A percentile compares a stretch with the other conserved stretches of the same genome.
Conservation (phyloP, 2,888 invertebrate species). For the Macrosiphum euphorbiae region DNA sequence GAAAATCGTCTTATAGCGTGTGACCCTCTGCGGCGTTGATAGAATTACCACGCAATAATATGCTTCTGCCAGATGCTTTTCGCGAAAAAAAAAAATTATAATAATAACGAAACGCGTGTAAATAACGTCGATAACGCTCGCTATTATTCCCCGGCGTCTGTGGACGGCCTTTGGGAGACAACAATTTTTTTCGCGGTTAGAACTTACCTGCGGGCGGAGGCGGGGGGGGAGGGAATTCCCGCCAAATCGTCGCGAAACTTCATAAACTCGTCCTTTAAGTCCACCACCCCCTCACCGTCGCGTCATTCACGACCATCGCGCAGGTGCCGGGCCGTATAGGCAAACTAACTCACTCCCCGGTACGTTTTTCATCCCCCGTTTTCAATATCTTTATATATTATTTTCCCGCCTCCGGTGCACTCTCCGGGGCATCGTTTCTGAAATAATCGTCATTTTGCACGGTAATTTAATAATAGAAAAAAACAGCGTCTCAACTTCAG, state of each 20-base stretch:
- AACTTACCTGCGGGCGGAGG: background rate
- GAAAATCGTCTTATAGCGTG: slow-evolving; percentile 13
- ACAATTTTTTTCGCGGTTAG: background rate
- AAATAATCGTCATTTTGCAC: slow-evolving; percentile 33
- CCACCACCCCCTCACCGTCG: too few relatives aligned
- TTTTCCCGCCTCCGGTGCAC: background rate
- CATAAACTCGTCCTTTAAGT: slow-evolving; percentile 26
- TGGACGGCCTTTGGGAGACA: background rate
- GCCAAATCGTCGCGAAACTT: slow-evolving; percentile 12
- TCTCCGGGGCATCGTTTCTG: slow-evolving; percentile 31
- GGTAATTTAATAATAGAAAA: slow-evolving; percentile 40
- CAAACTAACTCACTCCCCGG: slow-evolving; percentile 20
- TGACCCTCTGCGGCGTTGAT: slow-evolving; percentile 51
- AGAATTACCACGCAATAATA: slow-evolving; percentile 50
- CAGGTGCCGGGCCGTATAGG: slow-evolving; percentile 34
- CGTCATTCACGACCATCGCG: background rate
- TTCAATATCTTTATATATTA: background rate
- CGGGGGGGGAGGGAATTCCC: background rate
- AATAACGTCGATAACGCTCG: slow-evolving; percentile 57
- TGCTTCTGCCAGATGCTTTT: background rate
- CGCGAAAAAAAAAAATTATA: slow-evolving; percentile 2
- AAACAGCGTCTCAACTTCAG: background rate
- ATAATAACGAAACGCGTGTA: slow-evolving; percentile 11
- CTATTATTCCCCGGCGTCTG: slow-evolving; percentile 19
- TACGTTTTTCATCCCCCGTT: background rate